Conservation (phyloP, 2,797 vertebrate species). For the Natrix natrix region DNA sequence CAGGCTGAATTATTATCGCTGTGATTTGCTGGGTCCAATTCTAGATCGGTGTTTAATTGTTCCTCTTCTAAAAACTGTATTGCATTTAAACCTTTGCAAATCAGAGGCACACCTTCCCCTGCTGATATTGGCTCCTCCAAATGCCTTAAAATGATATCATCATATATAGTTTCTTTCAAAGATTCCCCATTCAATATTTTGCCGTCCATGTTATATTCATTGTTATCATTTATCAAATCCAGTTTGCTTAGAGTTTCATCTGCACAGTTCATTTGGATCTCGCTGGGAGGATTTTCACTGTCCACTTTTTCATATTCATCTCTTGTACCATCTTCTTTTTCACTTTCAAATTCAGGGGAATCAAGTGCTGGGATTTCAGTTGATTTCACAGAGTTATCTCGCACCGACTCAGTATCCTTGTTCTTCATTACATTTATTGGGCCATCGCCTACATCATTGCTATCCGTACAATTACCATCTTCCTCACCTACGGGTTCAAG, state of each 20-base stretch:
- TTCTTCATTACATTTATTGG: slow-evolving; percentile 69
- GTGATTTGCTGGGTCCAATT: slow-evolving; percentile 18
- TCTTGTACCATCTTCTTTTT: slow-evolving; percentile 15
- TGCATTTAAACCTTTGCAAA: slow-evolving; percentile 21
- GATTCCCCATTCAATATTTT: slow-evolving; percentile 38
- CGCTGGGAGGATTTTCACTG: slow-evolving; percentile 26
- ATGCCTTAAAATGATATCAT: slow-evolving; percentile 34
- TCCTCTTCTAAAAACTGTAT: slow-evolving; percentile 26
- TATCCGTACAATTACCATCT: slow-evolving; percentile 26
- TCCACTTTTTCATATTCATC: slow-evolving; percentile 30
- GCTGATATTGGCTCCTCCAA: slow-evolving; percentile 22
- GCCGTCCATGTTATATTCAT: slow-evolving; percentile 39
- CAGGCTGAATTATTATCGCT: slow-evolving; percentile 20
- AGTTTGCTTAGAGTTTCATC: slow-evolving; percentile 29
- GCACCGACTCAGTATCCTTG: slow-evolving; percentile 27
- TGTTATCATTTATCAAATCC: slow-evolving; percentile 34
- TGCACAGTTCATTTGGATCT: slow-evolving; percentile 41
- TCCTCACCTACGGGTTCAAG: slow-evolving; percentile 40
- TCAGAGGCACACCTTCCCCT: slow-evolving; percentile 24
- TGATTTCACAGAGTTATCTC: slow-evolving; percentile 38
- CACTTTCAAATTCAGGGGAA: slow-evolving; percentile 35
- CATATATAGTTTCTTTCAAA: slow-evolving; percentile 20
- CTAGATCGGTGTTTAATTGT: background rate
- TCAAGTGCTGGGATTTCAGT: slow-evolving; percentile 32
- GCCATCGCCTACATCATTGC: slow-evolving; percentile 62